Evolutionary conservation across 2,113 vertebrate species (phyloP).

Genomic region (Neotoma lepida): DNA sequence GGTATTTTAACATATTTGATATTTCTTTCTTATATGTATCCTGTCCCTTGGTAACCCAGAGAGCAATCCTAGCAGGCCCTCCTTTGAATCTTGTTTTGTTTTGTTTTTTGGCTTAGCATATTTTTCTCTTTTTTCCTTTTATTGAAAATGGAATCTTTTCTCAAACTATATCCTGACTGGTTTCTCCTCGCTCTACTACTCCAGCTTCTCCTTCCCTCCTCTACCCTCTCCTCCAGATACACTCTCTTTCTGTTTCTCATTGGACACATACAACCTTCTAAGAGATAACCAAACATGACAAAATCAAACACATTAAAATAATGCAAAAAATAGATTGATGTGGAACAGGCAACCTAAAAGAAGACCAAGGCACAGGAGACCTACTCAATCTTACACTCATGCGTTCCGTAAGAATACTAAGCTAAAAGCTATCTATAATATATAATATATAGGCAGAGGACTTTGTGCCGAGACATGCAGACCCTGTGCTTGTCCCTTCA

Average conservation of each 20-base stretch:
- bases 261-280: not conserved
- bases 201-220: accelerated
- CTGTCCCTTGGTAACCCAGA: not conserved
- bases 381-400: not conserved
- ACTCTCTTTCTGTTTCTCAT: not conserved
- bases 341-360: too few relatives aligned
- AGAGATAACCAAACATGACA: not conserved
- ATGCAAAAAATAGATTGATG: not conserved
- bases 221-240: not conserved
- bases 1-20: not conserved
- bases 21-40: not conserved
- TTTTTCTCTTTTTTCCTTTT: not conserved
- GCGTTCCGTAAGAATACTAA: too few relatives aligned
- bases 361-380: not conserved
- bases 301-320: not conserved
- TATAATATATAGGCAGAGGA: not conserved
- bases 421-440: not conserved
- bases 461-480: not conserved
- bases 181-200: too few relatives aligned
- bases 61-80: not conserved
- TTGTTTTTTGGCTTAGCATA: not conserved
- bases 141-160: not conserved
- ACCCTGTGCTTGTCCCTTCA: not conserved
- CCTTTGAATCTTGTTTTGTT: not conserved
- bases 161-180: not conserved